Base-by-base conservation (phyloP, 92 coral and sea anemone genomes). In the Epizoanthus illoricatus region DNA sequence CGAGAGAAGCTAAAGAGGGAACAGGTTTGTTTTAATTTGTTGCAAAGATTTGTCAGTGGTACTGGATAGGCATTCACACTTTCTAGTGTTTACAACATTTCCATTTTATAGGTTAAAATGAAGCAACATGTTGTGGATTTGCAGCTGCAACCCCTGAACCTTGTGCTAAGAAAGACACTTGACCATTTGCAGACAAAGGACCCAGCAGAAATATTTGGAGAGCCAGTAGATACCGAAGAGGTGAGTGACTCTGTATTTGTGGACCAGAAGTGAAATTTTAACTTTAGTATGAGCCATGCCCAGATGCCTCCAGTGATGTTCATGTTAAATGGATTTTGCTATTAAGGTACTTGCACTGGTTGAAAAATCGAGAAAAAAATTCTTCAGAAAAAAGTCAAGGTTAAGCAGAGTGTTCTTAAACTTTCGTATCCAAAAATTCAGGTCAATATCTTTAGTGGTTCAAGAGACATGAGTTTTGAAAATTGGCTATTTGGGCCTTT, bases 1-100 rank as follows among this genome's bases (percentile, higher is more conserved):
- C 94, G 99, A 61, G 99, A 97, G 83, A 97, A 97, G 86, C 91
- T 97, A 18, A 97, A 97, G 87, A 81, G 98, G 65, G 99, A 97
- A 74, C 98, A 97, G 88, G 99, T 90, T 91, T 87, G 91, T 36
- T 58, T 40, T 15, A 43, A 24, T 47, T 36, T 58, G 64, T 49
- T 49, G 20, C 40, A n/a, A 45, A 65, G 40, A 78, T 39, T 8
- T 71, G 58, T 56, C 45, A 56, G 17, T 21, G 2, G 42, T 6
- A 12, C 49, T 43, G 24, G 54, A 5, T 64, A 43, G 12, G 19
- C 56, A 36, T 3, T 61, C 69, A 24, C 69, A 65, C 40, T 70
- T 28, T 28, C 36, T 1, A 40, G 11, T 49, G 41, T 68, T 52
- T 13, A 28, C 58, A 23, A 23, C 11, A 65, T 42, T 65, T 69